Base-by-base conservation (phyloP, 2,797 vertebrate species). In the Neosalanx taihuensis region DNA sequence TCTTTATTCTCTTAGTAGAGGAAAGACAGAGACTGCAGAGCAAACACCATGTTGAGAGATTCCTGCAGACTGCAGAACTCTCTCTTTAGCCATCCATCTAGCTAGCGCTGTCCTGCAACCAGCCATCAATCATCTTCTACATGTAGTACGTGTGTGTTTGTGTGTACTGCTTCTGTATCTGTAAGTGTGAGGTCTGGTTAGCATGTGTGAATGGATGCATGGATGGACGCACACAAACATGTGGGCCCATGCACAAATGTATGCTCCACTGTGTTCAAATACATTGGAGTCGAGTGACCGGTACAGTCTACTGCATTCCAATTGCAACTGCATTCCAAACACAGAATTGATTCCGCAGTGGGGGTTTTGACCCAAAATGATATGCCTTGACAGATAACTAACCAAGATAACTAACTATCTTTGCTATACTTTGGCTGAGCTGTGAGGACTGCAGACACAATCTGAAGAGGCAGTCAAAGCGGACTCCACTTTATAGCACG, bases 401-500 rank as follows among this genome's bases (percentile, higher is more conserved):
- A 56, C 61, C 73, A 41, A 77, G 67, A 62, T 58, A n/a, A n/a
- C n/a, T n/a, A n/a, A n/a, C 67, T 71, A 77, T 61, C 69, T 66
- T 74, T 10, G 1, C 67, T 18, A 70, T 63, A 60, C 1, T 69
- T 5, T 33, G 63, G 30, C 69, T 33, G 26, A n/a, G 51, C 77
- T 46, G 46, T 51, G 67, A 72, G 75, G 65, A 76, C 49, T 60
- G 74, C 79, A 59, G 46, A 67, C 76, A 73, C 56, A 69, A 76
- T 82, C 70, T 63, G 60, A 81, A 77, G 67, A 59, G 46, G 74
- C 80, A 77, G 83, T 2, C 46, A 77, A 56, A 64, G 72, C 76
- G 74, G 72, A 70, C 23, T 64, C 70, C 77, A 74, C 58, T 79
- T 76, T 73, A 79, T 75, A 78, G 79, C 65, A 76, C 70, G 67